phyloP scores from a whole-genome alignment of 2,888 invertebrate species.

The Heliconius sara region DNA sequence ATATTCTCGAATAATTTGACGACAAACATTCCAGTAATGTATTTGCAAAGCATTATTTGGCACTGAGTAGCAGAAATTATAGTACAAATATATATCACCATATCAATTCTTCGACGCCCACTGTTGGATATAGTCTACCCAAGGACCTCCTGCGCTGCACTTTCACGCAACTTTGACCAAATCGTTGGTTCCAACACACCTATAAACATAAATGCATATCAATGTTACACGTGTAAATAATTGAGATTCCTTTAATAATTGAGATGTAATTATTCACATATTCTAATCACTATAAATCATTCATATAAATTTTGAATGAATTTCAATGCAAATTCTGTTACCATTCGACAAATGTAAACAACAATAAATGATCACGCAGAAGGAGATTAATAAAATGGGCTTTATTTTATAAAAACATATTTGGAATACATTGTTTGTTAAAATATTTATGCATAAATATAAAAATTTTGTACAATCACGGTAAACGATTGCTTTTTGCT shows the following conservation, averaged over 20 bases:
- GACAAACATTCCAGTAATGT: background rate
- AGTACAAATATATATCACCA: background rate
- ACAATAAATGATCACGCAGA: background rate
- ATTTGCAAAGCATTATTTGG: conserved; percentile 17
- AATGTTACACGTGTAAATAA: conserved; percentile 33
- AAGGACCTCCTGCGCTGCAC: background rate
- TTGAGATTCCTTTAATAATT: conserved; percentile 24
- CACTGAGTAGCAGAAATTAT: background rate
- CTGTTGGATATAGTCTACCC: background rate
- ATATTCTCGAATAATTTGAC: background rate
- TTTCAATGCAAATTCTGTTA: conserved; percentile 3
- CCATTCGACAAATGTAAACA: conserved; percentile 31
- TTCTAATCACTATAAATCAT: conserved; percentile 23
- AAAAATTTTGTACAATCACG: background rate
- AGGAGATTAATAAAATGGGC: background rate
- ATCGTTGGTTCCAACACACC: background rate
- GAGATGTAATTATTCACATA: conserved; percentile 29
- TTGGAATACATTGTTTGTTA: conserved; percentile 1
- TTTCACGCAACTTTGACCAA: too few relatives aligned
- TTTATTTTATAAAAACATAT: conserved; percentile 26
- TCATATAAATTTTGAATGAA: background rate
- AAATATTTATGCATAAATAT: background rate
- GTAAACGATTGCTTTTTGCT: background rate
- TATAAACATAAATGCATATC: background rate
- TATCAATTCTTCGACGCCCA: background rate